Evolutionary conservation across 2,113 vertebrate genomes (phyloP), one percentile per base, ranked within the genome.

Genomic region (Gasterosteus aculeatus): DNA sequence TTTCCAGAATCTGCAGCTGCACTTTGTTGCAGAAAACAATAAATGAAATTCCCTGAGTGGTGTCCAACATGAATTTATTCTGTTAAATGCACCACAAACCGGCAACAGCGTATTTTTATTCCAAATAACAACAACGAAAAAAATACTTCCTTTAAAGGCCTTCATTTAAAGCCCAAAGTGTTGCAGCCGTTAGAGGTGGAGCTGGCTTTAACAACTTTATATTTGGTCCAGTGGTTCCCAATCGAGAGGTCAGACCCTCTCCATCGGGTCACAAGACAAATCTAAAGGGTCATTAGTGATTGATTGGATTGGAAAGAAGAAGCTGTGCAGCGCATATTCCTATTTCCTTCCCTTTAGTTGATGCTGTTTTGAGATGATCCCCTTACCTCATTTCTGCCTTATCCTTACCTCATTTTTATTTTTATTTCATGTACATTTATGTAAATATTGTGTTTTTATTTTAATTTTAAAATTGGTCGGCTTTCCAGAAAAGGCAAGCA

Each of bases 1-100:
- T 67, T 68, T 67, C 44, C 38, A 29, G 7, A 7, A 68, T 76
- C 72, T 65, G 78, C 68, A 71, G 42, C 29, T 35, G 26, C 29
- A 18, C 46, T 61, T 70, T 46, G 60, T 31, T 41, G 15, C 47
- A 4, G 2, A 51, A 22, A 67, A 62, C 46, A 60, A 31, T 29
- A 81, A 61, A 16, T 16, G 22, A 46, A 69, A 60, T 47, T 35
- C 33, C 35, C 68, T 19, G 42, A 73, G 16, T 41, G 6, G 16
- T 14, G 38, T 35, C 22, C 41, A 51, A 44, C n/a, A 72, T 76
- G 41, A 18, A 41, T 41, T 19, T 59, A 18, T 54, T 33, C 19
- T 47, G 42, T 54, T 22, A 51, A 33, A 31, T 59, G 29, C 61
- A 58, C 35, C 26, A 54, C 44, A 47, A 72, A 42, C 38, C 26